phyloP scores from a whole-genome alignment of 2,113 vertebrate species.

The Asarcornis scutulata region DNA sequence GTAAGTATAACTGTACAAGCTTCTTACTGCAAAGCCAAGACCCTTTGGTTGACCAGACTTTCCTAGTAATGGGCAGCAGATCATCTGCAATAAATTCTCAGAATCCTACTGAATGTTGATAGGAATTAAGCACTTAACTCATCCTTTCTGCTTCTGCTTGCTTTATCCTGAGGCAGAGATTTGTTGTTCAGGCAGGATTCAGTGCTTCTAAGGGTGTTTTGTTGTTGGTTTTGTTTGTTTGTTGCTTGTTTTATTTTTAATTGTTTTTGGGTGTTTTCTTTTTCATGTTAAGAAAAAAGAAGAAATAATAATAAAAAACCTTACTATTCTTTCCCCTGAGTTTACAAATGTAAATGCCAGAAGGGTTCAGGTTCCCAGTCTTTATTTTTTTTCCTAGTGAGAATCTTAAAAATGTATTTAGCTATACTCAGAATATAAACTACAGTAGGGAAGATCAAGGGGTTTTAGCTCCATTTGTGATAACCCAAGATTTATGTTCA shows the following conservation, averaged over 20 bases:
- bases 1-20: not conserved
- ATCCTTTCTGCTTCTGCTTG: not conserved
- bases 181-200: not conserved
- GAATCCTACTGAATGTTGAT: not conserved
- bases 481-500: not conserved
- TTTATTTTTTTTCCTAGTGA: not conserved
- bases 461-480: conserved; percentile 6
- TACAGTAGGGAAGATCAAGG: not conserved
- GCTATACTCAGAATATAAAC: not conserved
- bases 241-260: not conserved
- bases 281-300: not conserved
- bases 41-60: not conserved
- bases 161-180: not conserved
- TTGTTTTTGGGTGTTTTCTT: no score
- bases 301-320: not conserved
- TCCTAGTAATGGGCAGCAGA: not conserved
- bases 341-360: not conserved
- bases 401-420: not conserved
- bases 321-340: not conserved
- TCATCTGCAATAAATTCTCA: not conserved
- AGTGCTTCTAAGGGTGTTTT: not conserved
- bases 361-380: not conserved
- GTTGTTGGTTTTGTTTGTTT: not conserved
- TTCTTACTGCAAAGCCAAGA: not conserved
- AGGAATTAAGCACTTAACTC: not conserved